Conservation (phyloP, 2,888 invertebrate species). For the Prenolepis imparis region DNA sequence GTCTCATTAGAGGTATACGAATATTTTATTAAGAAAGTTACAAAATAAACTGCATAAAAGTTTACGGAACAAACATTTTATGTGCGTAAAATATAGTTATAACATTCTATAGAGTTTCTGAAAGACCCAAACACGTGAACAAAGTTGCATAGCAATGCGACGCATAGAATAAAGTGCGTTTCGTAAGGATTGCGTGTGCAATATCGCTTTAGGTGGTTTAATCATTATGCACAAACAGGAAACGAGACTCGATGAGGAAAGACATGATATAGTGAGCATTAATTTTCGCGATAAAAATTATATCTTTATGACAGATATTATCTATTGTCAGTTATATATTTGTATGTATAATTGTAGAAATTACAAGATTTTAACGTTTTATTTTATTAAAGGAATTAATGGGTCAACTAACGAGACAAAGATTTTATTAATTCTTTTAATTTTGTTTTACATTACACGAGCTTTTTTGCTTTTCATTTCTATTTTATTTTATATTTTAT, state of each 20-base stretch:
- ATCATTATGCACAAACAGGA: slow-evolving; percentile 32
- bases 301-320: slow-evolving; percentile 6
- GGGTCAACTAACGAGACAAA: no score
- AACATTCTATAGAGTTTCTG: background rate
- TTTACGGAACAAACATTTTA: background rate
- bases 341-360: background rate
- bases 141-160: background rate
- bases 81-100: background rate
- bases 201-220: slow-evolving; percentile 37
- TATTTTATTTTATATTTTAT: no score
- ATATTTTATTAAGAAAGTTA: background rate
- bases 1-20: background rate
- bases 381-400: no score
- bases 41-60: background rate
- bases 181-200: slow-evolving; percentile 22
- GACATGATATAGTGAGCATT: slow-evolving; percentile 30
- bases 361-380: no score
- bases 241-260: slow-evolving; percentile 7
- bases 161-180: background rate
- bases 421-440: no score
- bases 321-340: background rate
- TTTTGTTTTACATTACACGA: no score
- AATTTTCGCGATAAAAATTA: slow-evolving; percentile 23
- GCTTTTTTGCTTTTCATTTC: no score
- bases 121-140: background rate